phyloP scores from a whole-genome alignment of 2,113 vertebrate genomes.

The Eulemur rufifrons region DNA sequence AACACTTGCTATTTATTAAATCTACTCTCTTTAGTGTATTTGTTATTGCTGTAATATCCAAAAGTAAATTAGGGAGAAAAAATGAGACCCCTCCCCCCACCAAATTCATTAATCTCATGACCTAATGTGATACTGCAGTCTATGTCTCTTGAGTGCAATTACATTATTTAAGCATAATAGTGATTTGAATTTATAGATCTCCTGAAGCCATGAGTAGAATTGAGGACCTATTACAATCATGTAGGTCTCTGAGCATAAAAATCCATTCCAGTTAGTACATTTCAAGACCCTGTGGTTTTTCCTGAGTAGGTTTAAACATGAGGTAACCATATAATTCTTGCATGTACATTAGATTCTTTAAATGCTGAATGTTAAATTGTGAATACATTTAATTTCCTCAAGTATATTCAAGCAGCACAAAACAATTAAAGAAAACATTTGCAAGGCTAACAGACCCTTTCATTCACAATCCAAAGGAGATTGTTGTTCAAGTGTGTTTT shows the following conservation, averaged over 20 bases:
- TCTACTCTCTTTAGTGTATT: background rate
- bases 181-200: constrained; percentile 56
- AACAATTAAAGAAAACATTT: background rate
- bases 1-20: constrained; percentile 15
- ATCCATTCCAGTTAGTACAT: background rate
- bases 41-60: constrained; percentile 5
- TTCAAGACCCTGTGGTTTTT: background rate
- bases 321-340: background rate
- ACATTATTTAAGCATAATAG: constrained; percentile 47
- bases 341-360: constrained; percentile 42
- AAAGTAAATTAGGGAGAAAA: constrained; percentile 16
- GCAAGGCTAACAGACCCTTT: background rate
- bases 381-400: constrained; percentile 37
- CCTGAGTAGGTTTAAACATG: constrained; percentile 19
- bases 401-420: background rate
- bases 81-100: background rate
- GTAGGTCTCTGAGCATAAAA: background rate
- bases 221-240: constrained; percentile 24
- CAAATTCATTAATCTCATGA: constrained; percentile 35
- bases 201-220: constrained; percentile 21
- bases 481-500: background rate
- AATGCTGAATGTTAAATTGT: background rate
- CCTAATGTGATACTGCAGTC: constrained; percentile 8
- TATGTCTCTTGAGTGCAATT: background rate
- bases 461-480: background rate